Evolutionary conservation across 2,113 vertebrate genomes (phyloP).

Genomic region (Glaucidium brasilianum): DNA sequence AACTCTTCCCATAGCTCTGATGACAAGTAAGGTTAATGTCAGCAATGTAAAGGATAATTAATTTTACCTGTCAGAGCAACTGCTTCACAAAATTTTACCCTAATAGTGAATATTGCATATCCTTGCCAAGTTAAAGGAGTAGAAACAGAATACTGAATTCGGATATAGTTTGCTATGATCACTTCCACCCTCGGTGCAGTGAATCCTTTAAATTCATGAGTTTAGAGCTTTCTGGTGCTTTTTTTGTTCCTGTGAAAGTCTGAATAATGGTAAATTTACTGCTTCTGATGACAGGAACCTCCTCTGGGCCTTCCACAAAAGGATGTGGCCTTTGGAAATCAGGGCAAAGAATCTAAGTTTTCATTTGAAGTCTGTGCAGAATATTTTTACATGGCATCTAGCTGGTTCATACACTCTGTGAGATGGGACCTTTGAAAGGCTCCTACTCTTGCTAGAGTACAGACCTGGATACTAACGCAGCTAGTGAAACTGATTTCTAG

Average conservation of each 20-base stretch:
- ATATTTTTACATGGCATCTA: background rate
- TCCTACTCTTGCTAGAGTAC: background rate
- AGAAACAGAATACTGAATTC: background rate
- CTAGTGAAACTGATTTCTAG: background rate
- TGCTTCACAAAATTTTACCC: slow-evolving; percentile 63
- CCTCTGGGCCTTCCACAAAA: background rate
- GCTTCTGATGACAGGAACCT: background rate
- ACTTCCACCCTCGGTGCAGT: background rate
- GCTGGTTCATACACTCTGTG: background rate
- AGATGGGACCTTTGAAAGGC: background rate
- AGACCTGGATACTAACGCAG: background rate
- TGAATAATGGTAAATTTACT: background rate
- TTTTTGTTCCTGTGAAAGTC: background rate
- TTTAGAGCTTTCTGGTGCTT: background rate
- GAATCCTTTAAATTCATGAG: background rate
- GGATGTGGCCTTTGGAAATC: background rate
- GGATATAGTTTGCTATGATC: background rate
- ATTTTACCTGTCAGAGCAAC: slow-evolving; percentile 63
- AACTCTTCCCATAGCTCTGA: background rate
- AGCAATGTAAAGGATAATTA: slow-evolving; percentile 51
- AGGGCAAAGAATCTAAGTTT: background rate
- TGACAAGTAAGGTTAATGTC: slow-evolving; percentile 48
- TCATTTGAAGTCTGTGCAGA: background rate
- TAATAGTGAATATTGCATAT: slow-evolving; percentile 23
- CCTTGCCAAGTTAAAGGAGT: slow-evolving; percentile 10